Percentiles rank a stretch among this genome's conserved stretches.
These are phyloP conservation scores for Australoheros scitulus DNA, from an alignment of 2,113 vertebrate genomes.

Conservation along the genomic window DNA sequence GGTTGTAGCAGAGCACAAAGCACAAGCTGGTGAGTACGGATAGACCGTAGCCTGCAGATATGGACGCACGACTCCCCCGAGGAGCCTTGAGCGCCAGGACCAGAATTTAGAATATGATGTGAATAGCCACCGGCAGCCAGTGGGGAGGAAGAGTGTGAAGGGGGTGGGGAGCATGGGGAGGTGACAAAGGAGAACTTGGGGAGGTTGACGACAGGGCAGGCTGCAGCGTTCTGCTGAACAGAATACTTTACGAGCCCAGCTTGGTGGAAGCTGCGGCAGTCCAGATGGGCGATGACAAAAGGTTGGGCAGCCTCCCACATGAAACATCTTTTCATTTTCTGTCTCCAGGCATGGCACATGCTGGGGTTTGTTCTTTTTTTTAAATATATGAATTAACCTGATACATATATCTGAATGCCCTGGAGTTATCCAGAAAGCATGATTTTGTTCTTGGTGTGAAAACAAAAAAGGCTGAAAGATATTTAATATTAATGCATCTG, in stretches of 20 bases:
- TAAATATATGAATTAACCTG: background rate
- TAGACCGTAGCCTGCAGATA: constrained; percentile 48
- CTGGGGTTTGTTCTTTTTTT: background rate
- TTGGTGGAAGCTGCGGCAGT: constrained; percentile 17
- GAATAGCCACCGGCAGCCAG: constrained; percentile 36
- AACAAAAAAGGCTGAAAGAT: background rate
- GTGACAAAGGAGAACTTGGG: constrained; percentile 22
- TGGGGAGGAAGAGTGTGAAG: background rate
- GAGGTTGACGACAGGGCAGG: constrained; percentile 46
- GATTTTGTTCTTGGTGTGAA: background rate
- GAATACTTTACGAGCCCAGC: constrained; percentile 19
- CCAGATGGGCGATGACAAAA: constrained; percentile 38
- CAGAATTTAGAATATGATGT: constrained; percentile 55
- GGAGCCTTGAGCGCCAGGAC: constrained; percentile 39
- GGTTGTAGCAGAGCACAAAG: constrained; percentile 21
- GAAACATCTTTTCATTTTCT: constrained; percentile 28
- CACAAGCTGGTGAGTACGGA: constrained; percentile 14
- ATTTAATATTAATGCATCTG: background rate
- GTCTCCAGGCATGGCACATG: constrained; percentile 13
- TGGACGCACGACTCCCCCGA: constrained; percentile 28
- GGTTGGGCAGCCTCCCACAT: constrained; percentile 11
- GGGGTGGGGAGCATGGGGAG: background rate
- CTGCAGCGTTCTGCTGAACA: constrained; percentile 16
- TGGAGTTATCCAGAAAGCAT: background rate
- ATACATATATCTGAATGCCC: background rate